Evolutionary conservation across 2,888 invertebrate species (phyloP).

Genomic region (Yponomeuta cagnagella): DNA sequence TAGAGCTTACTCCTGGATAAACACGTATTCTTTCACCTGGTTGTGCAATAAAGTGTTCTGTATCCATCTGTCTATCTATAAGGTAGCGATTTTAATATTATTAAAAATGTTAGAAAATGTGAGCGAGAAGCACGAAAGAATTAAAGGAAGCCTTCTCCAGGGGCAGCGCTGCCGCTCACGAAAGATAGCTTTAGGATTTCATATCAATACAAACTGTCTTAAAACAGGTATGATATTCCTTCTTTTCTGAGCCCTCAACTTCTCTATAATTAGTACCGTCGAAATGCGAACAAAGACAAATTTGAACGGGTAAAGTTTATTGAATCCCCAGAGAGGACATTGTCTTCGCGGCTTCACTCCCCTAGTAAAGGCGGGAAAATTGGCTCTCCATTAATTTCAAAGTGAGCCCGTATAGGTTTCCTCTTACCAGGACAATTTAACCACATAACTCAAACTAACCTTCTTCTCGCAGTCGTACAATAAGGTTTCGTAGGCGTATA

Average conservation of each 20-base stretch:
- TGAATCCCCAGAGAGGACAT: conserved; percentile 4
- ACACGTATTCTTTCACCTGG: background rate
- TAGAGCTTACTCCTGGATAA: background rate
- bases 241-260: background rate
- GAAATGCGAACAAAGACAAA: background rate
- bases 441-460: too few species aligned
- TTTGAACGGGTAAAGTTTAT: background rate
- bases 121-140: background rate
- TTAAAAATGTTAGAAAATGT: background rate
- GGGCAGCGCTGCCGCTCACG: too few species aligned
- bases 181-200: too few species aligned
- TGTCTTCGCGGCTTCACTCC: background rate
- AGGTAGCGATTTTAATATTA: background rate
- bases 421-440: background rate
- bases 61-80: too few species aligned
- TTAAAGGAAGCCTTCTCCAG: too few species aligned
- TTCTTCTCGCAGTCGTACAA: too few species aligned
- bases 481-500: too few species aligned
- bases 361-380: background rate
- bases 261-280: background rate
- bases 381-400: background rate
- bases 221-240: too few species aligned
- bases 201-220: too few species aligned
- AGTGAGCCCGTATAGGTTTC: background rate
- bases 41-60: too few species aligned